A percentile compares a stretch with the other conserved stretches of the same genome.
phyloP scores from a whole-genome alignment of 2,888 invertebrate species.

The Trimorus sp. region DNA sequence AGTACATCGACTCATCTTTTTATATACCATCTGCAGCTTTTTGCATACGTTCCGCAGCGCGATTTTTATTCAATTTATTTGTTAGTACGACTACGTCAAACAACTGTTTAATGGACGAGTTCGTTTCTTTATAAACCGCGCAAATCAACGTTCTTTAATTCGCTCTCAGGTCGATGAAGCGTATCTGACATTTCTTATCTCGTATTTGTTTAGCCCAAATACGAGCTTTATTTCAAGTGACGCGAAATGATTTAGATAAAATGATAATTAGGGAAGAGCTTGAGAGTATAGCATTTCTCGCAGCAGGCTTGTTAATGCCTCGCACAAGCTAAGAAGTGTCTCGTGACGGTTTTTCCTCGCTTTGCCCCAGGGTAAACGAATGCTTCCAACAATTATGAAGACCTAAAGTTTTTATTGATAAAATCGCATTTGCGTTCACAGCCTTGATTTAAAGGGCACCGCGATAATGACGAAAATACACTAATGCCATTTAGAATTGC shows the following conservation, averaged over 20 bases:
- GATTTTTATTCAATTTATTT: constrained; percentile 16
- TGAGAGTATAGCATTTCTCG: constrained; percentile 21
- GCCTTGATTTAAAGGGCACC: too few species aligned
- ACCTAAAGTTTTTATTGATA: too few species aligned
- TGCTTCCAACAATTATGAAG: too few species aligned
- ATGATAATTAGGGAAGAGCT: constrained; percentile 41
- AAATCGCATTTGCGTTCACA: too few species aligned
- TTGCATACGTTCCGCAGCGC: neutral
- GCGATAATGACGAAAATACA: too few species aligned
- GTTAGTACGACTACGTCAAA: neutral
- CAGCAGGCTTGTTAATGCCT: constrained; percentile 23
- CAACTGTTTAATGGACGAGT: neutral
- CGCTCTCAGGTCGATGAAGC: too few species aligned
- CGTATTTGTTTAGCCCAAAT: constrained; percentile 19
- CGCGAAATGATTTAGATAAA: constrained; percentile 43
- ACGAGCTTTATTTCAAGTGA: neutral
- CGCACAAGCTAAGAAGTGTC: constrained; percentile 35
- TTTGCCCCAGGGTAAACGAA: too few species aligned
- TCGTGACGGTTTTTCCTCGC: neutral
- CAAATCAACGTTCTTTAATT: too few species aligned
- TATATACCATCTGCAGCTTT: constrained; percentile 24
- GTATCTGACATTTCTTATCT: too few species aligned
- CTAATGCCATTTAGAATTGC: too few species aligned
- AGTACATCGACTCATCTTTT: constrained; percentile 27
- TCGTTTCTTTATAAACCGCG: neutral